phyloP scores from a whole-genome alignment of 2,888 invertebrate genomes.

The Julus scandinavius region DNA sequence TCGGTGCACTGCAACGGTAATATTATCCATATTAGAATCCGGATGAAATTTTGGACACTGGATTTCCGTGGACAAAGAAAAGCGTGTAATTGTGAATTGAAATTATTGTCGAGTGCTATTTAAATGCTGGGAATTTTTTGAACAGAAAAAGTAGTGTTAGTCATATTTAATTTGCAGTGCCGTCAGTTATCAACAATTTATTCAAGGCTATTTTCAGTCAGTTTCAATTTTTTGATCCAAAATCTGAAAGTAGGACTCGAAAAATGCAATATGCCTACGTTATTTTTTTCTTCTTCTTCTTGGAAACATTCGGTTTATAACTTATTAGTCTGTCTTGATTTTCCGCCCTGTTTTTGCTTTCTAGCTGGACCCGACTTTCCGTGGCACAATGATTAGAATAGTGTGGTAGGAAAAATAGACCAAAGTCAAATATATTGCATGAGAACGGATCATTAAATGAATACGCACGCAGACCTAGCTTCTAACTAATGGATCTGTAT shows the following conservation, averaged over 20 bases:
- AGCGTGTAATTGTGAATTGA: not conserved
- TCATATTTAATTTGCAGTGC: conserved; percentile 18
- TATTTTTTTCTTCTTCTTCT: not conserved
- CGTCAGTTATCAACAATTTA: conserved; percentile 4
- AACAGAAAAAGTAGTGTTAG: not conserved
- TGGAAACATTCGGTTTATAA: not conserved
- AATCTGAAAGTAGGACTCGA: conserved; percentile 14
- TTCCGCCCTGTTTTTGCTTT: conserved; percentile 21
- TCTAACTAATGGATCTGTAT: not conserved
- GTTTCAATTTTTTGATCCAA: conserved; percentile 27
- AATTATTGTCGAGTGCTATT: not conserved
- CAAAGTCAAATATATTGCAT: not conserved
- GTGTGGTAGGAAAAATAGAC: not conserved
- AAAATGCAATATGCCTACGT: not conserved
- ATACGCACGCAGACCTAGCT: not conserved
- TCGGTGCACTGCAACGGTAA: conserved; percentile 70
- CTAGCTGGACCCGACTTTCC: not conserved
- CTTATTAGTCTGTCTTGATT: conserved; percentile 3
- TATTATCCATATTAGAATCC: not conserved
- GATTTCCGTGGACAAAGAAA: not conserved
- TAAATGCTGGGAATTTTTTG: not conserved
- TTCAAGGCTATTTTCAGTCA: not conserved
- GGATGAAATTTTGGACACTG: not conserved
- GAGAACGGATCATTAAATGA: not conserved
- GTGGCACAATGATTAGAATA: not conserved